Conservation (phyloP, 2,797 vertebrate species). For the Coccyzus lansbergi region DNA sequence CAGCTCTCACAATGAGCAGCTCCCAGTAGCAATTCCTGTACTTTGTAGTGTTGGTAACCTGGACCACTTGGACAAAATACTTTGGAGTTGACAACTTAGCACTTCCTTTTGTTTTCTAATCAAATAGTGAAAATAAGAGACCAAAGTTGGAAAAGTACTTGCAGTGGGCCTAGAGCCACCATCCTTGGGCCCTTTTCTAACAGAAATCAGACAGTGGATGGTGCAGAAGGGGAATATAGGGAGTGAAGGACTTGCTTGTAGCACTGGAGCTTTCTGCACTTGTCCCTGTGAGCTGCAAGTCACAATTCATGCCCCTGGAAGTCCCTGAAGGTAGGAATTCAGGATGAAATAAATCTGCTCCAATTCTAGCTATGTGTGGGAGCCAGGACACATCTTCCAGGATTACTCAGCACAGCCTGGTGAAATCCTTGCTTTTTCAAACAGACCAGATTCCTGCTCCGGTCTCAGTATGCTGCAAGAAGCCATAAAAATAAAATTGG, state of each 20-base stretch:
- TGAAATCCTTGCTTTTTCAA: neutral
- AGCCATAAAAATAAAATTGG: neutral
- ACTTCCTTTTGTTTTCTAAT: neutral
- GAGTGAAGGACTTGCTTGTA: neutral
- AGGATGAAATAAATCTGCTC: neutral
- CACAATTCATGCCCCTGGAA: neutral
- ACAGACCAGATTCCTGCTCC: neutral
- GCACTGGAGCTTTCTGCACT: neutral
- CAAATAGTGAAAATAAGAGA: neutral
- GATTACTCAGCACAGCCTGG: neutral
- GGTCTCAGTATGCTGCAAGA: neutral
- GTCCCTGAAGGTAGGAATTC: neutral
- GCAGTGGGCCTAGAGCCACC: neutral
- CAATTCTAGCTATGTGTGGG: neutral
- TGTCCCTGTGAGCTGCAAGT: neutral
- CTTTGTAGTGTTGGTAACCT: neutral
- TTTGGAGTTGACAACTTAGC: neutral
- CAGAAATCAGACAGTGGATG: neutral
- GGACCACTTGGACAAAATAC: neutral
- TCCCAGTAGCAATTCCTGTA: neutral
- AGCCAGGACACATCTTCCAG: neutral
- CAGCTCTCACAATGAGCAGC: neutral
- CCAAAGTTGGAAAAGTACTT: neutral
- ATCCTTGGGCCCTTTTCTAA: neutral
- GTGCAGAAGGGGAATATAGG: neutral